phyloP scores from a whole-genome alignment of 2,113 vertebrate genomes.

The Athene noctua region DNA sequence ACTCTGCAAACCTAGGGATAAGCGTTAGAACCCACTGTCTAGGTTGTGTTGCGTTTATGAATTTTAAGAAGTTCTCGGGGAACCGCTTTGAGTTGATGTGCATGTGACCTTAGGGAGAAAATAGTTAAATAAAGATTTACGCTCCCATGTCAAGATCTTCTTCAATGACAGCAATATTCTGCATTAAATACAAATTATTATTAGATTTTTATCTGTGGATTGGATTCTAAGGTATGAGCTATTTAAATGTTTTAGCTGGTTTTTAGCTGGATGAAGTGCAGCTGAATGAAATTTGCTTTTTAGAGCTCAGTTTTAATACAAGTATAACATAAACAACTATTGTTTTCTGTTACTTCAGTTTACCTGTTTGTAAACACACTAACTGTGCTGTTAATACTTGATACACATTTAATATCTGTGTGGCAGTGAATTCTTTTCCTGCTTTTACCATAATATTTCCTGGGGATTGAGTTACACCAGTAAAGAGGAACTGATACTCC shows the following conservation, averaged over 20 bases:
- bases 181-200: neutral
- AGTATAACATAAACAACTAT: neutral
- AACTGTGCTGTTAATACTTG: neutral
- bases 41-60: neutral
- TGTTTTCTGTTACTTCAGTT: neutral
- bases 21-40: neutral
- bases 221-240: no score
- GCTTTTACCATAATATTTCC: neutral
- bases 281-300: neutral
- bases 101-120: neutral
- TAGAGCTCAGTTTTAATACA: neutral
- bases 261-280: neutral
- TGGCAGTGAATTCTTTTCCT: neutral
- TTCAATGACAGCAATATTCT: neutral
- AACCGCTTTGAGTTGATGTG: neutral
- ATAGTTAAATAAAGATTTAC: neutral
- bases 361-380: neutral
- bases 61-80: neutral
- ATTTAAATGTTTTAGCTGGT: neutral
- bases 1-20: neutral
- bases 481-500: neutral
- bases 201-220: neutral
- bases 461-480: neutral
- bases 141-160: neutral
- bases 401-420: neutral